Evolutionary conservation across 2,113 vertebrate species (phyloP), one percentile per base, ranked within the genome.

Genomic region (Cygnus buccinator): DNA sequence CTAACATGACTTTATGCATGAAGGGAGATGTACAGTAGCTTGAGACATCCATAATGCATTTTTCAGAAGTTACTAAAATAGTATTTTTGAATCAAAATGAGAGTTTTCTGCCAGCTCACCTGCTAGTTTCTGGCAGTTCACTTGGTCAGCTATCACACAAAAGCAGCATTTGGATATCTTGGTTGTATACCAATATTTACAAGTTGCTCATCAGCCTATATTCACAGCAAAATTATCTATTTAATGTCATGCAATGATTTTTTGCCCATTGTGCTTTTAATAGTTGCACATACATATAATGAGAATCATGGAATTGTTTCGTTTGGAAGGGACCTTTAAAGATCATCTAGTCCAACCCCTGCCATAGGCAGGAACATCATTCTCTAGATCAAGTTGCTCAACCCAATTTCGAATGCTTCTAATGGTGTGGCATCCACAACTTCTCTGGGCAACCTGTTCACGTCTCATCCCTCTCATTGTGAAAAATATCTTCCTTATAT

Each of bases 221-320:
- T 70, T 65, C 54, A 85, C 8, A 46, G 9, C 10, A 57, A 29
- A 88, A 73, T 3, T 37, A 15, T 21, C 58, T 76, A 35, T 73
- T 78, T 75, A 0, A 0, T 6, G 8, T 68, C 7, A 39, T 52
- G 19, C 5, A 83, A 46, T 33, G 2, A 2, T 1, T 72, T 72
- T 68, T 93, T 75, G 7, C 2, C 26, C 29, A 8, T 50, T 70
- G 16, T 93, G 23, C 7, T 93, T 93, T 77, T 43, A 57, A 41
- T 11, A 73, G 9, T 11, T 35, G 3, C 67, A 37, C 20, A 9
- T 20, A 61, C 4, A 33, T 25, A 13, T 33, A 43, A 80, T 61
- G 46, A 23, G 48, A 50, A 50, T 23, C 48, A 50, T 12, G 21
- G 21, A 50, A 50, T 50, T 21, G 10, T 50, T 50, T 21, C 21